These are phyloP conservation scores for Gisinianus flammeolus DNA, from an alignment of 2,888 invertebrate species.

Conservation along the genomic window DNA sequence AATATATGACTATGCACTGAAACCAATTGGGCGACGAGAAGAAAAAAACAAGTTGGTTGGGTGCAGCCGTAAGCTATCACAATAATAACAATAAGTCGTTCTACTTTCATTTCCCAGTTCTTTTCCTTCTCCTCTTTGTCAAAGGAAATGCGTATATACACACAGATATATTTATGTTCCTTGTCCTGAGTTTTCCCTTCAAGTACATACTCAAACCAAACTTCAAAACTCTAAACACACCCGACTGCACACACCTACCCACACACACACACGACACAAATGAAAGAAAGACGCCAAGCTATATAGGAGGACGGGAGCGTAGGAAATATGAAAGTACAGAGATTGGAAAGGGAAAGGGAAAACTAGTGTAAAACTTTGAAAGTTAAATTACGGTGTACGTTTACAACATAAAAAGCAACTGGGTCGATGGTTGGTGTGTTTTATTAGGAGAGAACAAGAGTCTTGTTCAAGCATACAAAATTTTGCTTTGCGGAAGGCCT, in stretches of 20 bases:
- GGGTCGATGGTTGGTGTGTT: slow-evolving; percentile 31
- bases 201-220: too few species aligned
- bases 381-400: neutral
- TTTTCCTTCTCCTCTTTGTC: neutral
- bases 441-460: slow-evolving; percentile 22
- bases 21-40: too few species aligned
- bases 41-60: slow-evolving; percentile 8
- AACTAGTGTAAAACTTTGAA: slow-evolving; percentile 8
- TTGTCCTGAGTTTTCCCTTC: neutral
- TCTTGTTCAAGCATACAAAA: neutral
- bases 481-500: neutral
- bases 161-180: neutral
- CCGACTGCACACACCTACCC: neutral
- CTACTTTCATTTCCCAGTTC: neutral
- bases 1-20: too few species aligned
- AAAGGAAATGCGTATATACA: too few species aligned
- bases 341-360: neutral
- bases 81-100: slow-evolving; percentile 6
- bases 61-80: slow-evolving; percentile 6
- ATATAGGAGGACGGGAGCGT: neutral
- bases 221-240: neutral
- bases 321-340: neutral
- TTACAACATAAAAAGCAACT: slow-evolving; percentile 31
- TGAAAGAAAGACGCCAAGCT: neutral
- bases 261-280: neutral